These are phyloP conservation scores for Atherinosoma microstoma DNA, from an alignment of 2,797 vertebrate species.

Conservation along the genomic window DNA sequence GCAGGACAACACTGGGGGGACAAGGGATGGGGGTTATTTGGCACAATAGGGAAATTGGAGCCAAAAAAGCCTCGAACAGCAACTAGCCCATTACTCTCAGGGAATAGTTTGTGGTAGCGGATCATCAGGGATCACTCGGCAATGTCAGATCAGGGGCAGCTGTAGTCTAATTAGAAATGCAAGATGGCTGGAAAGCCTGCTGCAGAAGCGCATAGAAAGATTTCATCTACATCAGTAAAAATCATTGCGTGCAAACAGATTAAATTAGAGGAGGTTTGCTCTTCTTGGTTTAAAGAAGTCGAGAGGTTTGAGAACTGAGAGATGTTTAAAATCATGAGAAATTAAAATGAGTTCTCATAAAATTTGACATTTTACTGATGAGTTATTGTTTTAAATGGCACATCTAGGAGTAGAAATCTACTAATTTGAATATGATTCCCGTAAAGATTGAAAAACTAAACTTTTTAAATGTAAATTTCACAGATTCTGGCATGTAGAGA, in stretches of 20 bases:
- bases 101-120: constrained; percentile 41
- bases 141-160: constrained; percentile 53
- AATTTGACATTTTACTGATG: neutral
- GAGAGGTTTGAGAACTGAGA: neutral
- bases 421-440: neutral
- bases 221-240: constrained; percentile 6
- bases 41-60: constrained; percentile 61
- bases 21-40: constrained; percentile 70
- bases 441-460: neutral
- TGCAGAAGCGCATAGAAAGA: neutral
- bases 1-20: constrained; percentile 75
- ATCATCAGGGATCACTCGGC: constrained; percentile 43
- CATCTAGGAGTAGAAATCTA: neutral
- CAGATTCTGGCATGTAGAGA: too few relatives aligned
- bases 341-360: too few relatives aligned
- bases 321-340: neutral
- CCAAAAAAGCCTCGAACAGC: constrained; percentile 46
- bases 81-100: constrained; percentile 47
- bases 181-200: constrained; percentile 18
- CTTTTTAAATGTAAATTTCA: too few relatives aligned
- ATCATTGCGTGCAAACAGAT: constrained; percentile 4
- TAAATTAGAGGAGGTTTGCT: constrained; percentile 1
- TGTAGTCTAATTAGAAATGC: constrained; percentile 59
- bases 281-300: neutral
- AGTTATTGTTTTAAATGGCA: neutral